These are phyloP conservation scores for Selenia dentaria DNA, from an alignment of 2,888 invertebrate species.

Conservation along the genomic window DNA sequence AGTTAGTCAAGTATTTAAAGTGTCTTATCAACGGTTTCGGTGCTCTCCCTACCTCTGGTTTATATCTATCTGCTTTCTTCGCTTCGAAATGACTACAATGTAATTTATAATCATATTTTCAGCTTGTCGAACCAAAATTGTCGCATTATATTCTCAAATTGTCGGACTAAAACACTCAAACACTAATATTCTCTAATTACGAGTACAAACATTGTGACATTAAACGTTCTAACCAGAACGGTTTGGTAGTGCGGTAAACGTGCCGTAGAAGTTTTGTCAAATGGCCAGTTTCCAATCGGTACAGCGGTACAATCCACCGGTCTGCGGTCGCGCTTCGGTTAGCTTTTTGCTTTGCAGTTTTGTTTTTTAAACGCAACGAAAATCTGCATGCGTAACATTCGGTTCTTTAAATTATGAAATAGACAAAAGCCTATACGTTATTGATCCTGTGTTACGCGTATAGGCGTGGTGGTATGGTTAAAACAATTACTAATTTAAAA, in stretches of 20 bases:
- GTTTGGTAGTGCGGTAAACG: conserved; percentile 1
- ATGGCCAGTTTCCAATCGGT: conserved; percentile 8
- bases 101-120: too few species aligned
- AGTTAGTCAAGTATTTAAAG: too few species aligned
- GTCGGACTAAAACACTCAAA: conserved; percentile 1
- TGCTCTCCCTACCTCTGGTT: too few species aligned
- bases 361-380: conserved; percentile 18
- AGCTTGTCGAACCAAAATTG: neutral
- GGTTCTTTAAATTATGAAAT: too few species aligned
- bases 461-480: too few species aligned
- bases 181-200: conserved; percentile 4
- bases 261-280: conserved; percentile 7
- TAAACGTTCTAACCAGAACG: conserved; percentile 2
- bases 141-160: neutral
- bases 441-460: too few species aligned
- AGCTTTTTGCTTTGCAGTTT: conserved; percentile 8
- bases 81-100: too few species aligned
- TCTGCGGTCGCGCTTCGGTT: conserved; percentile 9
- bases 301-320: neutral
- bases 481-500: too few species aligned
- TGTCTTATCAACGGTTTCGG: too few species aligned
- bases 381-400: too few species aligned
- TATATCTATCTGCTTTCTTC: too few species aligned
- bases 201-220: conserved; percentile 11
- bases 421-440: too few species aligned